A percentile compares a stretch with the other conserved stretches of the same genome.
These are phyloP conservation scores for Saguinus imperator DNA, from an alignment of 2,113 vertebrate species.

Conservation along the genomic window DNA sequence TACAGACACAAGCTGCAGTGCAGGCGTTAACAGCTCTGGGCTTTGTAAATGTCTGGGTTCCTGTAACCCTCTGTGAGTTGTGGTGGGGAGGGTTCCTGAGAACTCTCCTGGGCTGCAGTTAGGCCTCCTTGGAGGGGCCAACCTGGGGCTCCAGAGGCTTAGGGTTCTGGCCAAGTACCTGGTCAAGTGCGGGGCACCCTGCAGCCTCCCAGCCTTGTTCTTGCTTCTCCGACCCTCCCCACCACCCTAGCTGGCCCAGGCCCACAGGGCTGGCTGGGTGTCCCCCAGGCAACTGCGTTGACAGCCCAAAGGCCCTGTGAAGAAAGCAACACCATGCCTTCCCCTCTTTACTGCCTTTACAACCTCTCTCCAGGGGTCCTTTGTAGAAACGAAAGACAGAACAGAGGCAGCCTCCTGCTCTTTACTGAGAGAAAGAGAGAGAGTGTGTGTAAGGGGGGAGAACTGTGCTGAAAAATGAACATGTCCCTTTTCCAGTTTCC, in stretches of 20 bases:
- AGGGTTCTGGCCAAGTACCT: background rate
- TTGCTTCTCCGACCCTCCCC: background rate
- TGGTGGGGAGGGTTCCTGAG: too few relatives aligned
- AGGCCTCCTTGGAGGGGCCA: background rate
- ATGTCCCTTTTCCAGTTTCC: conserved; percentile 75
- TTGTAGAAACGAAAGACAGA: conserved; percentile 20
- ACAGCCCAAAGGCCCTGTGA: background rate
- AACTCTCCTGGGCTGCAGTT: background rate
- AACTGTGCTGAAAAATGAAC: conserved; percentile 73
- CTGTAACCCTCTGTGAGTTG: background rate
- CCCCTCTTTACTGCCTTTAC: background rate
- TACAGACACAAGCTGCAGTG: background rate
- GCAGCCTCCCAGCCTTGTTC: background rate
- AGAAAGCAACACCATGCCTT: background rate
- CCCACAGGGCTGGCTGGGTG: background rate
- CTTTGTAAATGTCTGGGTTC: background rate
- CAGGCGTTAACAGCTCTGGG: background rate
- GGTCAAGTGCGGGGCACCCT: background rate
- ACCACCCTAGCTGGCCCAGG: background rate
- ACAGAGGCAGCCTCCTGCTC: conserved; percentile 39
- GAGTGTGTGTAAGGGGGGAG: background rate
- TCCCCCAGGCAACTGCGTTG: background rate
- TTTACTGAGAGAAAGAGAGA: conserved; percentile 25
- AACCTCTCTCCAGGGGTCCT: background rate
- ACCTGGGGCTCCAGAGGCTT: background rate